Percentiles rank a stretch among this genome's conserved stretches.
Conservation (phyloP, 2,113 vertebrate species). For the Shinisaurus crocodilurus region DNA sequence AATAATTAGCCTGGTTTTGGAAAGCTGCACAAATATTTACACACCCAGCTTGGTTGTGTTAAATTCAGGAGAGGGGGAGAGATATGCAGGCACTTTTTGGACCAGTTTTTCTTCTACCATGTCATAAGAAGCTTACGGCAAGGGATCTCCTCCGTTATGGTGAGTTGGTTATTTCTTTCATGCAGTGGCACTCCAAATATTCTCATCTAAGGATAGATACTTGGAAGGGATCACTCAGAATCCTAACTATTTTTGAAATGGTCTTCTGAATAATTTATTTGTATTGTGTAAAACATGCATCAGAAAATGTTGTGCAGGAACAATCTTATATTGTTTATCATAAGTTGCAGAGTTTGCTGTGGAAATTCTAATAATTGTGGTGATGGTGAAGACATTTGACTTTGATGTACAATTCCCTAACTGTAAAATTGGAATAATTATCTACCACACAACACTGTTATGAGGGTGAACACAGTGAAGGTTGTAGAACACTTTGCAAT, state of each 20-base stretch:
- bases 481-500: background rate
- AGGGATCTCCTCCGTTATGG: constrained; percentile 40
- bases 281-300: background rate
- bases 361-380: background rate
- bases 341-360: background rate
- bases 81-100: constrained; percentile 25
- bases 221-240: background rate
- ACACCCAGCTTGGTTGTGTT: background rate
- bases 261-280: background rate
- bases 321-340: background rate
- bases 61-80: background rate
- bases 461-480: background rate
- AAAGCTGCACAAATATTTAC: constrained; percentile 69
- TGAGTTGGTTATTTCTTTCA: constrained; percentile 26
- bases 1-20: constrained; percentile 62
- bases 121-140: constrained; percentile 30
- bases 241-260: background rate
- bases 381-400: background rate
- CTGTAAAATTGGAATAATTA: background rate
- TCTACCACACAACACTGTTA: background rate
- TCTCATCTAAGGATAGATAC: background rate
- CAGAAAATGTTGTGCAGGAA: background rate
- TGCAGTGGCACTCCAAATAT: background rate
- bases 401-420: background rate
- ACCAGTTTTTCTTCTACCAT: constrained; percentile 29